Evolutionary conservation across 2,797 vertebrate species (phyloP), one percentile per base, ranked within the genome.

Genomic region (Mormyrops boulengeri): DNA sequence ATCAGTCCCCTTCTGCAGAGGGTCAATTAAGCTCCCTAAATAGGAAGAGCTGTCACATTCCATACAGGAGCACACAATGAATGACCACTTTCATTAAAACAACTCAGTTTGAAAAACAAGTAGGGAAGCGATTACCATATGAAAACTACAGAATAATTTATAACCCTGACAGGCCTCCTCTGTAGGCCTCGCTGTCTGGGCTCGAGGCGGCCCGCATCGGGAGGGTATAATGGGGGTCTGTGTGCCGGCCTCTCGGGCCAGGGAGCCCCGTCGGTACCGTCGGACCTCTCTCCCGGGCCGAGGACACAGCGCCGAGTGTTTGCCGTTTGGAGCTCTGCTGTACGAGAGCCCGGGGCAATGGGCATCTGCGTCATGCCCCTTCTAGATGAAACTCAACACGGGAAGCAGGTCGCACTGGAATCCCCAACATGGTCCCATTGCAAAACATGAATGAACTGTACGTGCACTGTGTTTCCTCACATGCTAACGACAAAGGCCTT

Each of bases 1-100:
- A 52, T 77, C 49, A 19, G 7, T 11, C 80, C 41, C 52, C 12
- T 69, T 89, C 88, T 53, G 80, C 88, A 84, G 87, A 93, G 94
- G 93, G 94, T 96, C 94, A 96, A 95, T 93, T 95, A 95, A 92
- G 91, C 93, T 92, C 92, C 94, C 93, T 94, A 94, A 95, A 92
- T 91, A 95, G 92, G 22, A 86, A 94, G 94, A 2, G 11, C 93
- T 94, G 92, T 93, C 95, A 94, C 95, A 95, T 97, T 95, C 95
- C 95, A 96, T 93, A 92, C 93, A 91, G 91, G 92, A 92, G 89
- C 4, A 34, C 91, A 91, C 90, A 87, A 52, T 94, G 94, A 96
- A 94, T 91, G 93, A 93, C 94, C 94, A 95, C 94, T 93, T 95
- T 93, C 93, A 93, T 94, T 95, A 94, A 94, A 95, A 94, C 93